Evolutionary conservation across 1,140 invertebrate species (phyloP).

Genomic region (Apis cerana): DNA sequence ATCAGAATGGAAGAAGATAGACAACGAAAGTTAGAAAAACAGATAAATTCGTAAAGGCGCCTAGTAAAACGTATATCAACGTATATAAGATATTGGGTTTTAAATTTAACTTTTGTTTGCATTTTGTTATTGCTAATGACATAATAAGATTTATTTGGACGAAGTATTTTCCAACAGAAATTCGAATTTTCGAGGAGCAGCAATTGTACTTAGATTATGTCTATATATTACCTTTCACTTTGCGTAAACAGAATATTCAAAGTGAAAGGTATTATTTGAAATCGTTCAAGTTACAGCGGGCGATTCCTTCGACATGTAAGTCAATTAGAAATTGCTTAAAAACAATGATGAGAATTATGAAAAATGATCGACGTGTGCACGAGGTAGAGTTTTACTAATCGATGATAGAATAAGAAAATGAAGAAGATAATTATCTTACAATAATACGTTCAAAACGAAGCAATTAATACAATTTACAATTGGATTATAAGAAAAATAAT

Average conservation of each 20-base stretch:
- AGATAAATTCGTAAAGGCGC: neutral
- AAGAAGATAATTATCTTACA: conserved; percentile 28
- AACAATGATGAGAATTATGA: conserved; percentile 32
- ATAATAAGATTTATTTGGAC: neutral
- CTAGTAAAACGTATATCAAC: neutral
- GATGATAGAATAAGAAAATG: conserved; percentile 32
- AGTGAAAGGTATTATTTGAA: neutral
- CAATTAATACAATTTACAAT: conserved; percentile 31
- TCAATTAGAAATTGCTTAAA: conserved; percentile 23
- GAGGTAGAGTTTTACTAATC: conserved; percentile 45
- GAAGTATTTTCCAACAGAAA: neutral
- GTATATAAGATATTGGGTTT: neutral
- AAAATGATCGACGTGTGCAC: conserved; percentile 43
- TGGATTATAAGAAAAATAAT: conserved; percentile 24
- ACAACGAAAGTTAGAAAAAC: neutral
- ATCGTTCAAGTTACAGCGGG: conserved; percentile 41
- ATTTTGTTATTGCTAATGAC: neutral
- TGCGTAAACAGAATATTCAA: too few species aligned
- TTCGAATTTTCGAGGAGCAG: neutral
- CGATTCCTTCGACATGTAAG: neutral
- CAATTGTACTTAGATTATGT: neutral
- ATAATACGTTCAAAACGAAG: conserved; percentile 33
- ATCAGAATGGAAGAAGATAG: neutral
- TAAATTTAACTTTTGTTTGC: neutral
- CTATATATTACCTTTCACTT: too few species aligned